Evolutionary conservation across 2,888 invertebrate species (phyloP), one percentile per base, ranked within the genome.

Genomic region (Monopis laevigella): DNA sequence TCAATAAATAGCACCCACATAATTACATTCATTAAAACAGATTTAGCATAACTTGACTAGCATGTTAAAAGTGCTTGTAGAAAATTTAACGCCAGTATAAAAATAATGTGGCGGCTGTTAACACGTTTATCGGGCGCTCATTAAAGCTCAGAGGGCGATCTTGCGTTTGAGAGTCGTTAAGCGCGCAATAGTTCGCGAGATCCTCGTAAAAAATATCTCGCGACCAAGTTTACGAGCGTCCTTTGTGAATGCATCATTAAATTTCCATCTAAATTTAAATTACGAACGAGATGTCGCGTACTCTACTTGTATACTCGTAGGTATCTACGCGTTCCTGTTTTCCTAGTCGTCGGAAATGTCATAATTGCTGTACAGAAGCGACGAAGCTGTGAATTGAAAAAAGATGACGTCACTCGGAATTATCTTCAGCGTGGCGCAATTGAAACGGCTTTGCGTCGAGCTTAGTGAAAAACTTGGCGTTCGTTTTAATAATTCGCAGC

Each of bases 181-280:
- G 78, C 77, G 77, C 77, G 78, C 78, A 80, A 80, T 80, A 80
- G 80, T 80, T 80, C 75, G 75, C 80, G 75, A 77, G 78, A 77
- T 80, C 74, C 77, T 78, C 78, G 67, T 78, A 80, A 80, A 80
- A 80, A 78, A 80, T 77, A 78, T 78, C 75, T 77, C 75, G 72
- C 75, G 69, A 71, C 74, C 74, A 66, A 80, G 72, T 80, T 78
- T 80, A 80, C 69, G 78, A 77, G 78, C 73, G 69, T 72, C 71
- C 77, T 80, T 80, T 80, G 78, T 80, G 72, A 69, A 74, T 71
- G 80, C 78, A 75, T 80, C 80, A 80, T 80, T 80, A 80, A 80
- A 80, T 78, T 77, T 75, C 77, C 77, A 80, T 80, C 78, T 78
- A 80, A 80, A 78, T 78, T 80, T 77, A 77, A 80, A 80, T 78